A percentile compares a stretch with the other conserved stretches of the same genome.
phyloP scores from a whole-genome alignment of 2,888 invertebrate genomes.

The Apotomis turbidana region DNA sequence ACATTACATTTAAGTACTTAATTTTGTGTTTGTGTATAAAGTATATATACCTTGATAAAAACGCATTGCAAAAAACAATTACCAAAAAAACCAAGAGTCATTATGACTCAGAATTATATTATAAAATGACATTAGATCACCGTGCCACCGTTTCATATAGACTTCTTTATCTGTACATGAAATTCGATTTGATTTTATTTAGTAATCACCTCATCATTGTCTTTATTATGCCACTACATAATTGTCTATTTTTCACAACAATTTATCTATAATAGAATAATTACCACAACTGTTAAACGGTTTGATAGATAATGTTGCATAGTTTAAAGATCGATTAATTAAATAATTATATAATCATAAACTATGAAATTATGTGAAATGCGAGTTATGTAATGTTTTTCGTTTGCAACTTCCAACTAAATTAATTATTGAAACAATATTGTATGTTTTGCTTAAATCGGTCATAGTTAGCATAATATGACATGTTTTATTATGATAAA shows the following conservation, averaged over 20 bases:
- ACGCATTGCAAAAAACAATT: conserved; percentile 20
- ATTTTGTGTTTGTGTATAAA: no score
- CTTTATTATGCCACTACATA: conserved; percentile 26
- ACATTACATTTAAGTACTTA: no score
- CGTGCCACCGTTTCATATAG: conserved; percentile 27
- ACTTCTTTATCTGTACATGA: conserved; percentile 31
- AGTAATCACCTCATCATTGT: conserved; percentile 35
- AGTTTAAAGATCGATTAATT: not conserved
- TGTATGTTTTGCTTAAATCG: not conserved
- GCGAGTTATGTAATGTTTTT: not conserved
- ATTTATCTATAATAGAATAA: conserved; percentile 6
- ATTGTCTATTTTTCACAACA: conserved; percentile 7
- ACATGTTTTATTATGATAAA: not conserved
- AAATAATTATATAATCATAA: not conserved
- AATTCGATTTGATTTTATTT: conserved; percentile 16
- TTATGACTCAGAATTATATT: conserved; percentile 25
- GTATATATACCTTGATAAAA: conserved; percentile 30
- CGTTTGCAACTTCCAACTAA: not conserved
- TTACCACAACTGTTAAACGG: not conserved
- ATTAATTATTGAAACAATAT: not conserved
- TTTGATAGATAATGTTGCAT: not conserved
- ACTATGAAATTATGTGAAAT: not conserved
- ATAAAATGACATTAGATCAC: conserved; percentile 22
- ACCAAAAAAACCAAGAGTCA: conserved; percentile 9
- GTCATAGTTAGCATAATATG: no score